Evolutionary conservation across 2,888 invertebrate species (phyloP).

Genomic region (Leucoma salicis): DNA sequence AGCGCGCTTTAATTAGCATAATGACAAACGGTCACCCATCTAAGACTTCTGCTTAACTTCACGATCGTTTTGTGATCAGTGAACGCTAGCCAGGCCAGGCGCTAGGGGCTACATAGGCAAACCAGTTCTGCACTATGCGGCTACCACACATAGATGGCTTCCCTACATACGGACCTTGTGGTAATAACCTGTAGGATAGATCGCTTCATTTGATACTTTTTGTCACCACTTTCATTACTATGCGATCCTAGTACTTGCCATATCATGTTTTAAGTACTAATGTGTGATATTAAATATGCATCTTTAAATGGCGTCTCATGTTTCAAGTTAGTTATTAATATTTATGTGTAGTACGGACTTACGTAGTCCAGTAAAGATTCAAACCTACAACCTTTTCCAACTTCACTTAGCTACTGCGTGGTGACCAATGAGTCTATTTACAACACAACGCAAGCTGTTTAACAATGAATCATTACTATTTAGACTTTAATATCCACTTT

Average conservation of each 20-base stretch:
- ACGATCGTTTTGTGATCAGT: no score
- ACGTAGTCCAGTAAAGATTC: no score
- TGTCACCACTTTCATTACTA: conserved; percentile 50
- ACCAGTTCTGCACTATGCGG: conserved; percentile 61
- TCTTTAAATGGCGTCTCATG: no score
- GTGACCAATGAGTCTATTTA: no score
- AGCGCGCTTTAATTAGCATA: no score
- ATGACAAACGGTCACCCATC: no score
- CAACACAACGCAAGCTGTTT: not conserved
- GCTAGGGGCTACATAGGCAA: conserved; percentile 66
- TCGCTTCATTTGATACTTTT: conserved; percentile 72
- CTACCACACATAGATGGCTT: conserved; percentile 77
- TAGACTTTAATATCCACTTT: not conserved
- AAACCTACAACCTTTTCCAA: no score
- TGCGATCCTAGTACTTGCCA: conserved; percentile 46
- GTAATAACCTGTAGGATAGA: conserved; percentile 65
- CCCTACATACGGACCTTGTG: conserved; percentile 60
- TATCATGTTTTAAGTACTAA: conserved; percentile 25
- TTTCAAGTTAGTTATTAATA: no score
- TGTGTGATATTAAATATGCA: conserved; percentile 12
- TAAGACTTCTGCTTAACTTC: no score
- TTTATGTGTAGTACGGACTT: no score
- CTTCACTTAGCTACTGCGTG: no score
- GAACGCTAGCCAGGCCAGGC: no score
- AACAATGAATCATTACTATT: conserved; percentile 3